Base-by-base conservation (phyloP, 2,113 vertebrate species). In the Fulica atra region DNA sequence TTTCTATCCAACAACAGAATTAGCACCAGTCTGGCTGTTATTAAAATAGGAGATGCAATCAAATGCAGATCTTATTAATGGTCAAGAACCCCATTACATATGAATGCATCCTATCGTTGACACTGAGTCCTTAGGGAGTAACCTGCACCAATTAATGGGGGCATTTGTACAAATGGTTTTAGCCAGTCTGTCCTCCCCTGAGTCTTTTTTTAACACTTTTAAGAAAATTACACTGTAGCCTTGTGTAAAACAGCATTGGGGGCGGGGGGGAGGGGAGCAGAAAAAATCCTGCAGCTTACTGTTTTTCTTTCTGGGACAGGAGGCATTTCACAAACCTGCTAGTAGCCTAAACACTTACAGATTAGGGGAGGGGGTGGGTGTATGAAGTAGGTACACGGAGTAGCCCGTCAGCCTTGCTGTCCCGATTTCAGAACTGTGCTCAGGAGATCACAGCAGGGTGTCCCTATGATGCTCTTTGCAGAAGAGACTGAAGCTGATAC, bases 321-420 rank as follows among this genome's bases (percentile, higher is more conserved):
- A 86, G 38, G n/a, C 42, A 51, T 93, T 76, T 94, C 42, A 77
- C 68, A 92, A 93, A 57, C 4, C 28, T 50, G 33, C 17, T 53
- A 35, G 46, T 31, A 82, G 78, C 53, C 89, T 86, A 11, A 97
- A 69, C 38, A 40, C 51, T 89, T 57, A 61, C 76, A 92, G 81
- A 64, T 50, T 31, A 50, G 73, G 42, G 82, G 94, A 94, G 64
- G 81, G 54, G 80, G 79, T 53, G 61, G 85, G 79, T 24, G 60
- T 77, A 60, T 12, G 56, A 54, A 93, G 54, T 10, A 66, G 82
- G 40, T 53, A 40, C 29, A 69, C 19, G 35, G 65, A 65, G 10
- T 69, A 9, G 87, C 96, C 85, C 73, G 82, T 84, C 86, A 93
- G 91, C 71, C 16, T 68, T 25, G 21, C 86, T 84, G 84, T 60